phyloP scores from a whole-genome alignment of 2,113 vertebrate species.

The Corythaixoides concolor region DNA sequence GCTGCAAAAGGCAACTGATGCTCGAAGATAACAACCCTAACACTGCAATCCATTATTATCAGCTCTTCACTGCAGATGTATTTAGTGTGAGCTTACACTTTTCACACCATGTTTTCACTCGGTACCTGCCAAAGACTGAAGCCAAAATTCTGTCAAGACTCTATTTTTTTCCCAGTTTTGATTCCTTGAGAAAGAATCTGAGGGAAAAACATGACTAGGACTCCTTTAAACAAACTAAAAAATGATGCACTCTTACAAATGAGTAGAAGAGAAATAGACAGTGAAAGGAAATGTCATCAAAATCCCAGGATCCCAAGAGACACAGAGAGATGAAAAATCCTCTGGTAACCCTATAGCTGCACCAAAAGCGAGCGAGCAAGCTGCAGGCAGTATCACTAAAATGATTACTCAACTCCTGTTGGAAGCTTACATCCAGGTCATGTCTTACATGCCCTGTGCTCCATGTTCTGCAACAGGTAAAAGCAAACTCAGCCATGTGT shows the following conservation, averaged over 20 bases:
- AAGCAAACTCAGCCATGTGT: background rate
- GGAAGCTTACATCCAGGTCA: background rate
- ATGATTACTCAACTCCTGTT: background rate
- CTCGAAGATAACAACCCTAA: background rate
- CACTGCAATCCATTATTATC: background rate
- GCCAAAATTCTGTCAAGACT: conserved; percentile 55
- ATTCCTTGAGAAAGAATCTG: conserved; percentile 48
- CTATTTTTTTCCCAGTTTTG: conserved; percentile 4
- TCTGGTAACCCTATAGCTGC: background rate
- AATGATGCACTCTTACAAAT: conserved; percentile 29
- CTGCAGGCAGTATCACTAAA: background rate
- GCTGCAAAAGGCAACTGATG: background rate
- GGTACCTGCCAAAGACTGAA: conserved; percentile 60
- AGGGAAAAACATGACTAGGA: conserved; percentile 34
- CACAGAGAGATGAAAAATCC: background rate
- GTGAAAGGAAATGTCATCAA: conserved; percentile 58
- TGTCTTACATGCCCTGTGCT: rapidly evolving
- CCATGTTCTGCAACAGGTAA: background rate
- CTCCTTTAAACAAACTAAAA: conserved; percentile 58
- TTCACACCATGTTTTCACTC: conserved; percentile 39
- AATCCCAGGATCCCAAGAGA: conserved; percentile 10
- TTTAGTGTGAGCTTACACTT: conserved; percentile 12
- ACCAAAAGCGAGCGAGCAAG: background rate
- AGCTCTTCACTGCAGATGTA: conserved; percentile 40
- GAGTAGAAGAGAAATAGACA: conserved; percentile 34